Conservation (phyloP, 2,888 invertebrate genomes). For the Eristalis tenax region DNA sequence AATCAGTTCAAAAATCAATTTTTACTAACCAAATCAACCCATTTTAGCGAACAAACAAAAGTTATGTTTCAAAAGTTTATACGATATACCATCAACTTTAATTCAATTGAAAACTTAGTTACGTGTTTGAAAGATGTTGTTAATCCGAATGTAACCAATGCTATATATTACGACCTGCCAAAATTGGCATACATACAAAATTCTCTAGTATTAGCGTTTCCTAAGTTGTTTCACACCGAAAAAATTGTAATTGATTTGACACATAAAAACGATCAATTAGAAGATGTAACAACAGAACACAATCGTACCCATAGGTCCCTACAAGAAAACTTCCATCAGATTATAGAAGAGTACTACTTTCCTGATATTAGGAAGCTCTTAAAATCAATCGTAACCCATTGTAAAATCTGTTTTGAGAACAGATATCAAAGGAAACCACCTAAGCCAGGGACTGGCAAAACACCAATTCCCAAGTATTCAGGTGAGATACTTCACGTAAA, state of each 20-base stretch:
- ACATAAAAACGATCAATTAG: conserved; percentile 5
- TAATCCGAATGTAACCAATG: conserved; percentile 45
- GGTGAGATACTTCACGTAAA: conserved; percentile 61
- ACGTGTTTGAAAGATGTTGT: conserved; percentile 11
- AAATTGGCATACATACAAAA: conserved; percentile 1
- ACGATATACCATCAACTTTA: too few relatives aligned
- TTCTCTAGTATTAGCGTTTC: too few relatives aligned
- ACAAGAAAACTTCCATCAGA: background rate
- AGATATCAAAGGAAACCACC: conserved; percentile 64
- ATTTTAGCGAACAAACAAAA: conserved; percentile 34
- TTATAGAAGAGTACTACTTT: too few relatives aligned
- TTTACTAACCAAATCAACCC: conserved; percentile 24
- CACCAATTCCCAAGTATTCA: conserved; percentile 42
- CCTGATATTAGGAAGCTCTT: background rate
- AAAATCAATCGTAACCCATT: background rate
- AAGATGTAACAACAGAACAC: conserved; percentile 2
- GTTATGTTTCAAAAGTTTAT: conserved; percentile 2
- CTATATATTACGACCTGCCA: background rate
- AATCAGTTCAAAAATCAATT: too few relatives aligned
- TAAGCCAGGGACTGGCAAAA: conserved; percentile 31
- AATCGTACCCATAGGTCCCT: conserved; percentile 16
- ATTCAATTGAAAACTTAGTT: too few relatives aligned
- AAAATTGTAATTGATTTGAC: conserved; percentile 1
- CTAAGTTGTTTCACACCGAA: conserved; percentile 19
- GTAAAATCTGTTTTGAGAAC: conserved; percentile 37